Evolutionary conservation across 2,888 invertebrate genomes (phyloP).

Genomic region (Oxystoma pomonae): DNA sequence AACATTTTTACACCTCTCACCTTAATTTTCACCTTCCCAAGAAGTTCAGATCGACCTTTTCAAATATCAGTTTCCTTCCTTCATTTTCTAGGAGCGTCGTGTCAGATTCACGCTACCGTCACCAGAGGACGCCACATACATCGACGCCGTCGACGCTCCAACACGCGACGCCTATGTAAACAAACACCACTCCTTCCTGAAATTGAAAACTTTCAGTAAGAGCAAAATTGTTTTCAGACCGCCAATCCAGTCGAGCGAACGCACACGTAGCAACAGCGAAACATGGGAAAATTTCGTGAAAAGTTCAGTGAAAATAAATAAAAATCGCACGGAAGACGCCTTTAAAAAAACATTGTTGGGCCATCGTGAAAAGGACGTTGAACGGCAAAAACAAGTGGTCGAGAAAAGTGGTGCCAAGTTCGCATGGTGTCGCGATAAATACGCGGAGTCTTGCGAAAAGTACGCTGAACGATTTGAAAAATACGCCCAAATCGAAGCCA

Average conservation of each 20-base stretch:
- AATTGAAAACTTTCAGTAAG: background rate
- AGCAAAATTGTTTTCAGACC: background rate
- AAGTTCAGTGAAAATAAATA: background rate
- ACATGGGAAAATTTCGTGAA: background rate
- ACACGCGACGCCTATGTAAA: background rate
- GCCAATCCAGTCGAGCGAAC: too few relatives aligned
- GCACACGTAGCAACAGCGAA: too few relatives aligned
- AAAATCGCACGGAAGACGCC: background rate
- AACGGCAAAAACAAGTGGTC: too few relatives aligned
- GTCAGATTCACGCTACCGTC: constrained; percentile 42
- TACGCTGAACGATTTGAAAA: too few relatives aligned
- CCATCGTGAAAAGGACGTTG: too few relatives aligned
- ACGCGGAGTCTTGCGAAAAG: too few relatives aligned
- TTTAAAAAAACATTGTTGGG: too few relatives aligned
- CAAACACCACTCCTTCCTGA: background rate
- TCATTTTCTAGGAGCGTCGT: constrained; percentile 36
- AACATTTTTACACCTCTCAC: too few relatives aligned
- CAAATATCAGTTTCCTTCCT: background rate
- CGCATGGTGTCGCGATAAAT: too few relatives aligned
- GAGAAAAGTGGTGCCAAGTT: too few relatives aligned
- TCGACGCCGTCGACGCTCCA: constrained; percentile 21
- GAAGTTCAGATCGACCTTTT: background rate
- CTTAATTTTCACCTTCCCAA: background rate
- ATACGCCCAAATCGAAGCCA: too few relatives aligned
- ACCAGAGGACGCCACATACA: constrained; percentile 34